Evolutionary conservation across 2,888 invertebrate species (phyloP).

Genomic region (Mesoligia furuncula): DNA sequence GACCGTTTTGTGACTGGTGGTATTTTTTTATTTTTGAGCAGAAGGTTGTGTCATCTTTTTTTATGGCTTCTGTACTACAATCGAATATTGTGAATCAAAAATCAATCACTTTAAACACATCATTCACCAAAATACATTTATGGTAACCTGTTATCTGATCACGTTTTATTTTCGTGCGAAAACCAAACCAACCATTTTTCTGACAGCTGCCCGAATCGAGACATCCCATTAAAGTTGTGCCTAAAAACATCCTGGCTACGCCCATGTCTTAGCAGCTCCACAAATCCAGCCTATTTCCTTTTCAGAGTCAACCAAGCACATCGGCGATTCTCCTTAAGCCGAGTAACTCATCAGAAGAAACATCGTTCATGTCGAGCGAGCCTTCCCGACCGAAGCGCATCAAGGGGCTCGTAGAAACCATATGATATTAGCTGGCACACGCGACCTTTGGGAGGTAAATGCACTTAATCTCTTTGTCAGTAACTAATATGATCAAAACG

Average conservation of each 20-base stretch:
- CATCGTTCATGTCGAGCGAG: slow-evolving; percentile 93
- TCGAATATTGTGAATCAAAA: neutral
- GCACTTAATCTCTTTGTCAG: slow-evolving; percentile 5
- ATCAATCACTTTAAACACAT: neutral
- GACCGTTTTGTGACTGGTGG: neutral
- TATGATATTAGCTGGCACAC: slow-evolving; percentile 86
- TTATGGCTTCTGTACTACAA: neutral
- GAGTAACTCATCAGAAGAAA: slow-evolving; percentile 92
- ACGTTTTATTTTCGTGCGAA: neutral
- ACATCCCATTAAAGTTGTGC: neutral
- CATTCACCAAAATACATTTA: neutral
- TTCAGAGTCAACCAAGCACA: slow-evolving; percentile 80
- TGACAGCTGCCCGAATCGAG: neutral
- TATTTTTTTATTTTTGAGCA: neutral
- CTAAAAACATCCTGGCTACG: slow-evolving; percentile 27
- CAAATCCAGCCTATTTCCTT: slow-evolving; percentile 10
- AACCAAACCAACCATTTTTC: neutral
- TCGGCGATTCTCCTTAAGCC: slow-evolving; percentile 74
- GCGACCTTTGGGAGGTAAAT: slow-evolving; percentile 36
- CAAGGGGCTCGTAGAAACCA: slow-evolving; percentile 91
- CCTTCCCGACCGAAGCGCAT: slow-evolving; percentile 87
- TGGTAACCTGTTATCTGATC: neutral
- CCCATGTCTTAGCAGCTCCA: slow-evolving; percentile 4
- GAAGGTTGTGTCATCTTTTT: neutral
- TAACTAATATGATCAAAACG: neutral